Evolutionary conservation across 2,888 invertebrate species (phyloP).

Genomic region (Pheosia gnoma): DNA sequence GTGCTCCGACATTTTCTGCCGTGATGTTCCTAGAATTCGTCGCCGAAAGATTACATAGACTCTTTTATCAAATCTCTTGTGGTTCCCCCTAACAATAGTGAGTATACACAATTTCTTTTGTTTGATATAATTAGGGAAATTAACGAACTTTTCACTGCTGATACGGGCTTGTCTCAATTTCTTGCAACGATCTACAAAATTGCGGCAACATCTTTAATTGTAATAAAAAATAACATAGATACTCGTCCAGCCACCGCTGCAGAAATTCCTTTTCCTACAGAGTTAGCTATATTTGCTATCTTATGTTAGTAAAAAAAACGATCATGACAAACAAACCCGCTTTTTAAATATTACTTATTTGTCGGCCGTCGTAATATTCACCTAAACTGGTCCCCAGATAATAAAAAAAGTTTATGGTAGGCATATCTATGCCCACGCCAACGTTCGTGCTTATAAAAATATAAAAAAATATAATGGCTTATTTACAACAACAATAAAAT

Average conservation of each 20-base stretch:
- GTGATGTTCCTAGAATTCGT: conserved; percentile 49
- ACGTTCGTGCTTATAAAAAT: conserved; percentile 28
- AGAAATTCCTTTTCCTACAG: not conserved
- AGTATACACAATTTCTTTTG: conserved; percentile 32
- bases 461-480: conserved; percentile 14
- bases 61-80: conserved; percentile 42
- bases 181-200: not conserved
- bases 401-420: conserved; percentile 37
- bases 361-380: conserved; percentile 31
- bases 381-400: conserved; percentile 37
- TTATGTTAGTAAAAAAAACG: not conserved
- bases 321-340: conserved; percentile 10
- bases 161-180: conserved; percentile 16
- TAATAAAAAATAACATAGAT: not conserved
- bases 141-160: conserved; percentile 19
- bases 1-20: conserved; percentile 52
- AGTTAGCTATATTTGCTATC: not conserved
- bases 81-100: conserved; percentile 39
- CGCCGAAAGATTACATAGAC: conserved; percentile 40
- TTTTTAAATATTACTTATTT: conserved; percentile 31
- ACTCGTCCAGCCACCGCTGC: not conserved
- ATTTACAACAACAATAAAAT: conserved; percentile 5
- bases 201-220: not conserved
- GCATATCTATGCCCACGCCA: conserved; percentile 27
- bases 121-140: conserved; percentile 35